Evolutionary conservation across 1,140 invertebrate species (phyloP).

Genomic region (Periplaneta americana): DNA sequence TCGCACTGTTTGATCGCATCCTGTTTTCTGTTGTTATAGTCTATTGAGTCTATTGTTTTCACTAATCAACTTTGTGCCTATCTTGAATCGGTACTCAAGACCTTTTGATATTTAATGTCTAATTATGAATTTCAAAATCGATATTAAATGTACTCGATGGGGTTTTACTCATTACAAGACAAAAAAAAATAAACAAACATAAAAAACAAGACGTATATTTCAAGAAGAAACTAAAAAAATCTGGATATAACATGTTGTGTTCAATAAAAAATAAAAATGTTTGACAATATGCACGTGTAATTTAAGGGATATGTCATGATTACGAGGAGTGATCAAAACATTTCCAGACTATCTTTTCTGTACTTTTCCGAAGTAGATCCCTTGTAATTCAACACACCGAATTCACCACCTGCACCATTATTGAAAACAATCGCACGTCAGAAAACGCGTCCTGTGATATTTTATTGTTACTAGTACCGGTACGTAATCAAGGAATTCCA

Average conservation of each 20-base stretch:
- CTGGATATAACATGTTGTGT: conserved; percentile 33
- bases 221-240: conserved; percentile 18
- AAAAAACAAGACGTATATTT: conserved; percentile 5
- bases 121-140: conserved; percentile 16
- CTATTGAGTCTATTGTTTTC: conserved; percentile 19
- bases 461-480: too few relatives aligned
- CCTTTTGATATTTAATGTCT: conserved; percentile 29
- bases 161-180: conserved; percentile 16
- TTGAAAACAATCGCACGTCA: too few relatives aligned
- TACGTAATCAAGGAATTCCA: too few relatives aligned
- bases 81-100: conserved; percentile 28
- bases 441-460: too few relatives aligned
- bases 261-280: conserved; percentile 31
- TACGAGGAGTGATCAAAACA: too few relatives aligned
- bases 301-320: too few relatives aligned
- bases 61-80: conserved; percentile 31
- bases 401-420: too few relatives aligned
- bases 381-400: too few relatives aligned
- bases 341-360: too few relatives aligned
- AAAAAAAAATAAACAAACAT: not conserved
- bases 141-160: conserved; percentile 17
- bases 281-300: conserved; percentile 17
- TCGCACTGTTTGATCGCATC: conserved; percentile 13
- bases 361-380: too few relatives aligned
- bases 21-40: conserved; percentile 20